Evolutionary conservation across 2,888 invertebrate genomes (phyloP), one percentile per base, ranked within the genome.

Genomic region (Ctenicera cuprea): DNA sequence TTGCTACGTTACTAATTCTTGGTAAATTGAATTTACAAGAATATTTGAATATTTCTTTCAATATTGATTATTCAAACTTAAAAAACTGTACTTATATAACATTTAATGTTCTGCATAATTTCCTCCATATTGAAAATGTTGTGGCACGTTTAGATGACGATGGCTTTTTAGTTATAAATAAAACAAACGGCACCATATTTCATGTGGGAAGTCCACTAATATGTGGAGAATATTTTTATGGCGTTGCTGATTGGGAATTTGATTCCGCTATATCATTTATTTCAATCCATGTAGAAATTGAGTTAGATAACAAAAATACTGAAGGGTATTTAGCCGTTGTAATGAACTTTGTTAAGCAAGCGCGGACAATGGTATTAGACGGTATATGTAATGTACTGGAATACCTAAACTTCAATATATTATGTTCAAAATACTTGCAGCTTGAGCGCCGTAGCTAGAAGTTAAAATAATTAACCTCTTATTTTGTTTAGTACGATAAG

Each of bases 81-180:
- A 66, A 64, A 57, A 54, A 41, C 22, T 76, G 76, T 57, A 43
- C 59, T 16, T 76, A 74, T 37, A n/a, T 74, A 14, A 70, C 66
- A 4, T 8, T 70, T 33, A 43, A 30, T 30, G 30, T 20, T 54
- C 50, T 62, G 7, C 18, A 57, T 12, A 16, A n/a, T 18, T 61
- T 9, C 1, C 4, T 76, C 3, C n/a, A 38, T n/a, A 38, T 57
- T n/a, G 67, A 72, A 48, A 50, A 64, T n/a, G 61, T 45, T 26
- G 18, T 3, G 12, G 61, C 61, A 14, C 45, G 22, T 18, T 9
- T 70, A 8, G 52, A 41, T 3, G 57, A 18, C 16, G 41, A 63
- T 16, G 14, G 14, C 5, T 45, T 67, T 33, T 18, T 76, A 11
- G 45, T 20, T 12, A 41, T 74, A 16, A 30, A 59, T 1, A 76